Conservation (phyloP, 53 echinoderm and acorn worm genomes). For the Paracentrotus lividus region DNA sequence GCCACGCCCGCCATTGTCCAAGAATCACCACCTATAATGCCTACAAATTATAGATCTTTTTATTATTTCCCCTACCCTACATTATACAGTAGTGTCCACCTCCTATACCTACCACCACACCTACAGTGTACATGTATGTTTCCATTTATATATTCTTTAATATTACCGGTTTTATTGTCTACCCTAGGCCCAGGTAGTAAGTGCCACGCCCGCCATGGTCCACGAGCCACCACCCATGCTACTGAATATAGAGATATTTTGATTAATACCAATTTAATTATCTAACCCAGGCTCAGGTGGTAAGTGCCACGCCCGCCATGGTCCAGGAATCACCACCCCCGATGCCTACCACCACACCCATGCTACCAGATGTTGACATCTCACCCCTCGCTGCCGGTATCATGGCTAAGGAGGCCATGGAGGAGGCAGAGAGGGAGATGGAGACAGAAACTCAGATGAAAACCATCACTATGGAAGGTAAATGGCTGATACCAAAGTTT, state of each 20-base stretch:
- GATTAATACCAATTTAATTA: too few relatives aligned
- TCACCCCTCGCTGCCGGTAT: constrained; percentile 63
- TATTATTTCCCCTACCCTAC: too few relatives aligned
- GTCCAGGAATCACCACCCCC: constrained; percentile 59
- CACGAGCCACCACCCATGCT: constrained; percentile 35
- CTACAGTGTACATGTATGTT: too few relatives aligned
- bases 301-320: constrained; percentile 40
- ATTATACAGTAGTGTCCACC: too few relatives aligned
- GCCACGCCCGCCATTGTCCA: too few relatives aligned
- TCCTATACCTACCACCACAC: too few relatives aligned
- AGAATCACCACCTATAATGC: too few relatives aligned
- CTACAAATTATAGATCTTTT: too few relatives aligned
- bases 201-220: constrained; percentile 38
- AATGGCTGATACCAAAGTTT: too few relatives aligned
- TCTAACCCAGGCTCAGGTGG: constrained; percentile 24
- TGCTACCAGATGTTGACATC: constrained; percentile 70
- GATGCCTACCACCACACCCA: constrained; percentile 54
- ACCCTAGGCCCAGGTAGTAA: constrained; percentile 32
- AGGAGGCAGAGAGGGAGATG: constrained; percentile 55
- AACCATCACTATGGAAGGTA: constrained; percentile 19
- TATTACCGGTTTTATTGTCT: too few relatives aligned
- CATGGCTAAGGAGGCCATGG: constrained; percentile 63
- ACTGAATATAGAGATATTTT: too few relatives aligned
- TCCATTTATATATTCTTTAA: too few relatives aligned
- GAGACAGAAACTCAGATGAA: constrained; percentile 8